Evolutionary conservation across 2,797 vertebrate species (phyloP), one percentile per base, ranked within the genome.

Genomic region (Xenopus petersii): DNA sequence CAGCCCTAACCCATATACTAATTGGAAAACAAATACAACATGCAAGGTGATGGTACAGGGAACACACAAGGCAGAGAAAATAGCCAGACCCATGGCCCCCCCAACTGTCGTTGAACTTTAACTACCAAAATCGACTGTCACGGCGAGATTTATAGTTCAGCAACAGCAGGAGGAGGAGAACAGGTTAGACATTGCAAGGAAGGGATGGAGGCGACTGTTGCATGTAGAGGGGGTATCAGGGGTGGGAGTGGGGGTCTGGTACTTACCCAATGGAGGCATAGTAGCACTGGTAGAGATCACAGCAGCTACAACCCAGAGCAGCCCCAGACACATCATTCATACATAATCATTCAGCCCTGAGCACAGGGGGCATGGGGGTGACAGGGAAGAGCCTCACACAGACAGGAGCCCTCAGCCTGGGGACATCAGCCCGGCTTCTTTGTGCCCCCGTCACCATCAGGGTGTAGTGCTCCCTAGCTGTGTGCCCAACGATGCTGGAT

Each of bases 291-390:
- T 9, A 51, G 46, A 78, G 75, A 78, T 78, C 64, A 78, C 75
- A 78, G 75, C 70, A 73, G 75, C 75, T 69, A 78, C 75, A 73
- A 78, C 75, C 75, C 75, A 73, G 75, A 64, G 56, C 75, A 60
- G 75, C 75, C 16, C 75, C 24, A 69, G 65, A 79, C 46, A 11
- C 71, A 79, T 73, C 76, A 33, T 74, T 73, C 76, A 70, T 30
- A 73, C 76, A 79, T 74, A 73, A 79, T 73, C 67, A 69, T 21
- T 70, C 76, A 79, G 71, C 76, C 76, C 76, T 24, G 61, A 71
- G 66, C 24, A 60, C 71, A 79, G 71, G 76, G 71, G 36, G 69
- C 51, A 64, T 61, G 66, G 33, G 60, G 47, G 58, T 49, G 65
- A 70, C 48, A 69, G 73, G 47, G 36, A 56, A 55, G 56, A 62